Evolutionary conservation across 2,888 invertebrate species (phyloP).

Genomic region (Eugnorisma glareosa): DNA sequence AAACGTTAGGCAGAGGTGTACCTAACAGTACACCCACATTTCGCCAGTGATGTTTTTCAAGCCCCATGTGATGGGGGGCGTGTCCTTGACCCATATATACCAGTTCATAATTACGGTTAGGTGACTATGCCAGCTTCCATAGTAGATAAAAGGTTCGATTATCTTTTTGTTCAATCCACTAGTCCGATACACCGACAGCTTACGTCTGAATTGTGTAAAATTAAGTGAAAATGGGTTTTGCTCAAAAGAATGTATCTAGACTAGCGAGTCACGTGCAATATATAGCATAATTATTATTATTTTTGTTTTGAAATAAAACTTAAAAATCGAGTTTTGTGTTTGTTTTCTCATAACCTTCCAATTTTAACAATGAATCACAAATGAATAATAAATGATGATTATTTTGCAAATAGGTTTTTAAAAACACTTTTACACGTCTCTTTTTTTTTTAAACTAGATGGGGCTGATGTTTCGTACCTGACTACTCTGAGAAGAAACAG

Average conservation of each 20-base stretch:
- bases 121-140: background rate
- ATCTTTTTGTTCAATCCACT: slow-evolving; percentile 29
- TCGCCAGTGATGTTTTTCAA: background rate
- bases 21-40: background rate
- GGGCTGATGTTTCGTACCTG: no score
- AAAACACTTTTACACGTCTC: no score
- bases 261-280: slow-evolving; percentile 89
- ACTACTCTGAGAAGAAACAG: no score
- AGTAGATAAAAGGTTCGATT: background rate
- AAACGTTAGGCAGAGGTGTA: background rate
- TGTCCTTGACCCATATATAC: background rate
- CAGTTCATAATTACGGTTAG: background rate
- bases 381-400: no score
- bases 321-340: slow-evolving; percentile 75
- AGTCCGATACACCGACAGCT: slow-evolving; percentile 3
- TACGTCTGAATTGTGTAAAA: slow-evolving; percentile 36
- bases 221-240: slow-evolving; percentile 88
- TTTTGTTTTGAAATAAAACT: slow-evolving; percentile 89
- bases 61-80: background rate
- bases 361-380: no score
- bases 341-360: slow-evolving; percentile 28
- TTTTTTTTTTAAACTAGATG: no score
- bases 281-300: slow-evolving; percentile 89
- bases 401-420: no score
- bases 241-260: slow-evolving; percentile 83